These are phyloP conservation scores for Triops longicaudatus DNA, from an alignment of 1,140 invertebrate species.

Conservation along the genomic window DNA sequence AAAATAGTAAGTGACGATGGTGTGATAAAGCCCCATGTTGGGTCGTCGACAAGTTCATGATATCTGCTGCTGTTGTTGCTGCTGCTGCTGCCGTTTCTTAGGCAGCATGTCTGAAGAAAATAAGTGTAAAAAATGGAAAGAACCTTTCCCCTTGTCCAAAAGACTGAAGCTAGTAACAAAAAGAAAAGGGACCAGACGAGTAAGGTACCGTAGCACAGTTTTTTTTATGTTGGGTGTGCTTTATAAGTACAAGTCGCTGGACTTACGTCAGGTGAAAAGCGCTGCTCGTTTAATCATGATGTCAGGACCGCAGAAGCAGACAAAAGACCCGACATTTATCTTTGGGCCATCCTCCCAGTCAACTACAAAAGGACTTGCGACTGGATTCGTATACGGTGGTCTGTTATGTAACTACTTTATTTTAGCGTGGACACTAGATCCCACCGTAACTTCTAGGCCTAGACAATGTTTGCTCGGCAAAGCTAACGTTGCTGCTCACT, in stretches of 20 bases:
- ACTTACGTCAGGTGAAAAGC: not conserved
- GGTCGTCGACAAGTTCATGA: constrained; percentile 1
- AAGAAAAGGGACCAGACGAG: not conserved
- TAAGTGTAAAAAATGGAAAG: not conserved
- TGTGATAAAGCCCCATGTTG: not conserved
- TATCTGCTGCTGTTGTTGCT: not conserved
- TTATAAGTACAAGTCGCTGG: not conserved
- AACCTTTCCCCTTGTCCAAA: not conserved
- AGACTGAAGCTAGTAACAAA: not conserved
- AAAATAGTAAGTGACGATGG: constrained; percentile 2
- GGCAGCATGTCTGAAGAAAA: not conserved
- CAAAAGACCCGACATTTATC: constrained; percentile 15
- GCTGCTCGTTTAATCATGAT: constrained; percentile 5
- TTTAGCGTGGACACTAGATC: not conserved
- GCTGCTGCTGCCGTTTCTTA: not conserved
- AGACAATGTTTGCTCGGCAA: too few species aligned
- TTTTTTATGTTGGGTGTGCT: not conserved
- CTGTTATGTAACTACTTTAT: not conserved
- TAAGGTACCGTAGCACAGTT: not conserved
- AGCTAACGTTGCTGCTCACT: too few species aligned
- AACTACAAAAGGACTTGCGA: not conserved
- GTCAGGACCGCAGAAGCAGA: constrained; percentile 5
- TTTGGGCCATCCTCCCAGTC: not conserved
- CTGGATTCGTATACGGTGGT: not conserved
- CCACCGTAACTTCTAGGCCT: not conserved